Evolutionary conservation across 23 tunicate genomes (phyloP), one percentile per base, ranked within the genome.

Genomic region (Trididemnum nubilum): DNA sequence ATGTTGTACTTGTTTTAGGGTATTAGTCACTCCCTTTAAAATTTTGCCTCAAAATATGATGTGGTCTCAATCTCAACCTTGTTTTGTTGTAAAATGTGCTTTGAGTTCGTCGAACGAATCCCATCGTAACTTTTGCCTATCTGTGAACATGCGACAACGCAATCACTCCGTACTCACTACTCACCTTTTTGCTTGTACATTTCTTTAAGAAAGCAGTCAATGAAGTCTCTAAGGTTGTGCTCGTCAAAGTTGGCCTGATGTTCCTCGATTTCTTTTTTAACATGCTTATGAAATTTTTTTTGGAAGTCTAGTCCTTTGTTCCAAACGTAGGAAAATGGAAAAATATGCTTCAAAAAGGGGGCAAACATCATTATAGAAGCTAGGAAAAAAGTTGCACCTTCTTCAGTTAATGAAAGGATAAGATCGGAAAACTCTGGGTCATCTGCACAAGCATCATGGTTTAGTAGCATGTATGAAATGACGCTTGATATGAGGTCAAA

Each of bases 121-220:
- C n/a, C n/a, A n/a, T n/a, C n/a, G n/a, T n/a, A n/a, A n/a, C n/a
- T n/a, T n/a, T n/a, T n/a, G n/a, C n/a, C n/a, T n/a, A n/a, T n/a
- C n/a, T n/a, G n/a, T n/a, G n/a, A n/a, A n/a, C n/a, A n/a, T n/a
- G n/a, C n/a, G n/a, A n/a, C n/a, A n/a, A n/a, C n/a, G n/a, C n/a
- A n/a, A n/a, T n/a, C n/a, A n/a, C n/a, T n/a, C n/a, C n/a, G n/a
- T n/a, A n/a, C n/a, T n/a, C n/a, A n/a, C 54, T 7, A 44, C 54
- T 44, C 15, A 44, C 54, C 54, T 44, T 44, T 44, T 9, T 9
- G 15, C 15, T 44, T 44, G 54, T 28, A 44, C 72, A 82, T 75
- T 76, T 82, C 87, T 2, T 76, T 51, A 2, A 88, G 58, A 40
- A 88, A 88, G 29, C 79, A 76, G 51, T 88, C 93, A 36, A 82